Percentiles rank a stretch among this genome's conserved stretches.
Evolutionary conservation across 2,113 vertebrate species (phyloP).

Genomic region (Numida meleagris): DNA sequence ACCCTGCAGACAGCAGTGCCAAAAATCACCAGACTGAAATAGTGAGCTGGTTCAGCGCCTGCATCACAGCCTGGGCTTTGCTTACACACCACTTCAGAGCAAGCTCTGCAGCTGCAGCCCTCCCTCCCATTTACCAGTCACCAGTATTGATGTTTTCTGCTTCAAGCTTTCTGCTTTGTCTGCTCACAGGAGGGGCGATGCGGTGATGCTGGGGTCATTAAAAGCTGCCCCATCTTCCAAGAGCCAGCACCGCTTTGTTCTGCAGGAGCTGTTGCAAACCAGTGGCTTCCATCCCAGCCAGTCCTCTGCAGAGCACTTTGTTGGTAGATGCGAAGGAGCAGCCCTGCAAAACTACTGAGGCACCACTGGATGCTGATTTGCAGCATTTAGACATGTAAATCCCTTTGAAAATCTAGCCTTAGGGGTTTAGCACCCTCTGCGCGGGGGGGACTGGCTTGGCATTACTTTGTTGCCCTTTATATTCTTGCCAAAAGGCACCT

Average conservation of each 20-base stretch:
- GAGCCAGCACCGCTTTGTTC: neutral
- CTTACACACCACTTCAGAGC: slow-evolving; percentile 3
- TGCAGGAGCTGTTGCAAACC: neutral
- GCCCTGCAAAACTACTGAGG: neutral
- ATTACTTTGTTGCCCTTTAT: neutral
- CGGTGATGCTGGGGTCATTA: neutral
- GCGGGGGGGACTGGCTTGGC: neutral
- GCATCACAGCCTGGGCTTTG: slow-evolving; percentile 4
- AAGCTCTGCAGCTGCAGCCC: slow-evolving; percentile 53
- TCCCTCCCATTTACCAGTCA: slow-evolving; percentile 13
- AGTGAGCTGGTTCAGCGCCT: neutral
- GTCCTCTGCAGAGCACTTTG: too few relatives aligned
- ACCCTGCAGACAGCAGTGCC: neutral
- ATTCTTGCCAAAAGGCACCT: neutral
- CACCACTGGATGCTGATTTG: neutral
- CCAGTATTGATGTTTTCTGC: slow-evolving; percentile 1
- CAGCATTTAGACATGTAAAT: neutral
- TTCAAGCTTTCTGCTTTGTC: slow-evolving; percentile 27
- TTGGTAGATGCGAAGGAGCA: neutral
- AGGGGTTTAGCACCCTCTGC: neutral
- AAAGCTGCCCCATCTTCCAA: neutral
- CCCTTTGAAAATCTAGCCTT: neutral
- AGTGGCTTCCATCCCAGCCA: neutral
- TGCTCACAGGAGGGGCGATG: neutral
- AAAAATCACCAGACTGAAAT: neutral